Base-by-base conservation (phyloP, 1,140 invertebrate genomes). In the Drosophila nebulosa region DNA sequence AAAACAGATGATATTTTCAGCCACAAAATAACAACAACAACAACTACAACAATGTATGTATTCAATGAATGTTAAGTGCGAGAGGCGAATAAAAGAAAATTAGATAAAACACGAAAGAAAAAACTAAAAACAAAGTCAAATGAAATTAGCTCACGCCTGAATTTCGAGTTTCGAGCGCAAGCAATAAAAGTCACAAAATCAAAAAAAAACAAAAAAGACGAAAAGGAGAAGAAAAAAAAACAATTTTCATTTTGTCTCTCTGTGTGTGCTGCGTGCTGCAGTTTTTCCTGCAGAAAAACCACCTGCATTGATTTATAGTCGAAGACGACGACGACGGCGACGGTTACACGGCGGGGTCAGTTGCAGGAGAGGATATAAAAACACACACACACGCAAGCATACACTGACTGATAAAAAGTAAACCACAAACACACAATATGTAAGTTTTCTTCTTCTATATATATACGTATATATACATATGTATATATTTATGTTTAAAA, bases 111-210 rank as follows among this genome's bases (percentile, higher is more conserved):
- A 61, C 52, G 68, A 72, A 62, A 46, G 39, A 46, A 46, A 46
- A 39, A 39, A 21, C n/a, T n/a, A n/a, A n/a, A n/a, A 36, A 36
- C 35, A 81, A 71, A 70, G 71, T 75, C 67, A 79, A 80, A 80
- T 76, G 69, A 85, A 85, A 86, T 85, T 86, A 85, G 80, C 83
- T 69, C 81, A 86, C 83, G 81, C 83, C 83, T 86, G 81, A 88
- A 78, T 78, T 88, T 86, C 83, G 70, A 86, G 83, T 86, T 88
- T 86, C 52, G 27, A 70, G 60, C 63, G 81, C 81, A 85, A 85
- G 81, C 81, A 86, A 74, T 88, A 88, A 64, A 51, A 72, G 80
- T 77, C n/a, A n/a, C n/a, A n/a, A n/a, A n/a, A n/a, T n/a, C n/a
- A n/a, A n/a, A 74, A 10, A 30, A 30, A 30, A 74, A 86, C 80